Evolutionary conservation across 2,888 invertebrate genomes (phyloP).

Genomic region (Glaucopsyche alexis): DNA sequence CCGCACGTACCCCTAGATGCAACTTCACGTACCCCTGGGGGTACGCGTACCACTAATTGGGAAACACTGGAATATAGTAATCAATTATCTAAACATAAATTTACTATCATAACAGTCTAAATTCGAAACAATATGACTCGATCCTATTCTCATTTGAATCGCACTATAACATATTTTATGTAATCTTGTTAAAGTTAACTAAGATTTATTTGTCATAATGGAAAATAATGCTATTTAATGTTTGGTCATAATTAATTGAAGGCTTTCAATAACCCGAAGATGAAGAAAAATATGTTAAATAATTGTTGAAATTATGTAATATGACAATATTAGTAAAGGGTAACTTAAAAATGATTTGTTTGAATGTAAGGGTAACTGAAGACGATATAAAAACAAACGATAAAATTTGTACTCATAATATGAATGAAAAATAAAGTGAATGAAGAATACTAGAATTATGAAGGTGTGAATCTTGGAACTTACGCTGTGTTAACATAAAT

Average conservation of each 20-base stretch:
- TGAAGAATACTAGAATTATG: background rate
- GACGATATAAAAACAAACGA: background rate
- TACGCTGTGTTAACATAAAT: background rate
- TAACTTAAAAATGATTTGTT: background rate
- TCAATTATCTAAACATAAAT: too few relatives aligned
- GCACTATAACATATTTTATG: background rate
- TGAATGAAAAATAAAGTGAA: background rate
- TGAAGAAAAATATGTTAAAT: background rate
- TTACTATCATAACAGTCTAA: too few relatives aligned
- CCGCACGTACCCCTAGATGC: too few relatives aligned
- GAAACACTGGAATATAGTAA: too few relatives aligned
- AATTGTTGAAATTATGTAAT: background rate
- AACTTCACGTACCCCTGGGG: too few relatives aligned
- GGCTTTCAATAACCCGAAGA: too few relatives aligned
- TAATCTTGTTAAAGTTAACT: background rate
- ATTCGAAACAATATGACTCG: too few relatives aligned
- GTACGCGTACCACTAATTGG: too few relatives aligned
- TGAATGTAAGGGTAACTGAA: background rate
- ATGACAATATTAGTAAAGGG: conserved; percentile 10
- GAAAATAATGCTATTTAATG: background rate
- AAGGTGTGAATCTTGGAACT: background rate
- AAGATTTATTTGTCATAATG: background rate
- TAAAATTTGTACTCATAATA: background rate
- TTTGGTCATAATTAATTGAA: background rate
- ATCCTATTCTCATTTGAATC: too few relatives aligned